Conservation (phyloP, 2,113 vertebrate genomes). For the Pseudorasbora parva region DNA sequence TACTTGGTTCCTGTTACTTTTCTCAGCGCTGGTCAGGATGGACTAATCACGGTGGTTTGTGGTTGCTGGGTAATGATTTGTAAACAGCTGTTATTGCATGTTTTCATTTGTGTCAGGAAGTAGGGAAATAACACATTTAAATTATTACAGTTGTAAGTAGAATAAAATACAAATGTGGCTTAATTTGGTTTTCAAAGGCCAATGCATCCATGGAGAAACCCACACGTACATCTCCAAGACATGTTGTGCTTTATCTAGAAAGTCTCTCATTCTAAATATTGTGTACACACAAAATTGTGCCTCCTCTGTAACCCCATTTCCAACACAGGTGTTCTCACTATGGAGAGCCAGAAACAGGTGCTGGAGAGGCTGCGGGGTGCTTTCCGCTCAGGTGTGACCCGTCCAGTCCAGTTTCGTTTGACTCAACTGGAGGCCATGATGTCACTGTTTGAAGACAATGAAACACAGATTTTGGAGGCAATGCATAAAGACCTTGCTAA, state of each 20-base stretch:
- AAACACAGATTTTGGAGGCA: constrained; percentile 74
- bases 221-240: no score
- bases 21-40: background rate
- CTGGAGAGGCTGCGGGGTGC: constrained; percentile 63
- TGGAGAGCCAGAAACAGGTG: constrained; percentile 67
- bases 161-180: background rate
- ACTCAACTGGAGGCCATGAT: constrained; percentile 79
- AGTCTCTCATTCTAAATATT: background rate
- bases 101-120: background rate
- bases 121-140: background rate
- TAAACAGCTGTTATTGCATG: background rate
- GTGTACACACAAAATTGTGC: background rate
- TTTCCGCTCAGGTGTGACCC: constrained; percentile 69
- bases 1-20: background rate
- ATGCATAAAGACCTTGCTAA: constrained; percentile 81
- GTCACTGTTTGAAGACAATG: constrained; percentile 80
- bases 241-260: background rate
- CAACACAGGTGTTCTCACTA: constrained; percentile 54
- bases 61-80: constrained; percentile 5
- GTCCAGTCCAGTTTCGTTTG: constrained; percentile 71
- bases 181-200: background rate
- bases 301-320: background rate
- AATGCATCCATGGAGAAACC: background rate
- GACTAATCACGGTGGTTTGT: background rate
- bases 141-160: background rate